Conservation (phyloP, 2,797 vertebrate genomes). For the Rhynchonycteris naso region DNA sequence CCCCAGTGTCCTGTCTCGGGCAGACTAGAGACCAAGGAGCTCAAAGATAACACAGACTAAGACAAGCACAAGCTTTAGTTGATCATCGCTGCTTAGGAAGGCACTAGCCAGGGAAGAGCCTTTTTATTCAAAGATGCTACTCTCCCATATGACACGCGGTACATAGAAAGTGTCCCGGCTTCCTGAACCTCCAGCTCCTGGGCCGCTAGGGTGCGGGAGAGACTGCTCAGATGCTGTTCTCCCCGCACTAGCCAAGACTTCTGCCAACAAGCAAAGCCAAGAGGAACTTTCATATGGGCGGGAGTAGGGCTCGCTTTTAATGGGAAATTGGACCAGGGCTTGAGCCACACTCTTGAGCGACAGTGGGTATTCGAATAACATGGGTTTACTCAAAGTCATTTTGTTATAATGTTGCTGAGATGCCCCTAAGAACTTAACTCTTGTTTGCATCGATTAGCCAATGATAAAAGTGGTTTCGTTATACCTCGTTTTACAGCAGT, state of each 20-base stretch:
- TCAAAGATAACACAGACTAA: not conserved
- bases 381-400: rapidly evolving
- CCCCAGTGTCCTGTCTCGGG: not conserved
- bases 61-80: not conserved
- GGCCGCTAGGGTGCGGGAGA: not conserved
- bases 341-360: not conserved
- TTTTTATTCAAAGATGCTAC: not conserved
- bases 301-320: not conserved
- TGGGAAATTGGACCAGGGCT: not conserved
- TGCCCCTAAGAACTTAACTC: not conserved
- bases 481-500: rapidly evolving
- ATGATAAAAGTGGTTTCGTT: not conserved
- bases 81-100: not conserved
- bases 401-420: not conserved
- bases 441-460: rapidly evolving
- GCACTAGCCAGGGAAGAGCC: not conserved
- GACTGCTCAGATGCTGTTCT: not conserved
- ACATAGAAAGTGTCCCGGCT: too few species aligned
- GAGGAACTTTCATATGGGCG: not conserved
- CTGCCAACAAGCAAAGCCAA: not conserved
- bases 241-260: not conserved
- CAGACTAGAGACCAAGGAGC: not conserved
- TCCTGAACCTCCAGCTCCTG: not conserved
- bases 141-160: not conserved
- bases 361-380: not conserved